A percentile compares a stretch with the other conserved stretches of the same genome.
These are phyloP conservation scores for Sinosuthora webbiana DNA, from an alignment of 2,113 vertebrate genomes.

Conservation along the genomic window DNA sequence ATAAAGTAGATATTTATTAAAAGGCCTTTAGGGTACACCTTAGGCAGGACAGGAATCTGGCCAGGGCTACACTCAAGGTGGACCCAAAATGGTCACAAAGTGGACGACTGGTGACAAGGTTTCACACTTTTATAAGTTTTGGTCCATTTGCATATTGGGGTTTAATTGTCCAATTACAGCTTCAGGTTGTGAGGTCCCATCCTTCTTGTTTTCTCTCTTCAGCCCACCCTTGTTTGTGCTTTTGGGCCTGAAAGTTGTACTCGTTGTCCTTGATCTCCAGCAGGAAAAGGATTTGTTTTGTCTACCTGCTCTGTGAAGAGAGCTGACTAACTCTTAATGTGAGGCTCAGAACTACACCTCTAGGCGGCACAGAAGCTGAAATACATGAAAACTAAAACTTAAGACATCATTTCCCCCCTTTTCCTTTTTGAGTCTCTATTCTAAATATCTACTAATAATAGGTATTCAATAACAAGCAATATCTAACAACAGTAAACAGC, in stretches of 20 bases:
- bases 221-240: not conserved
- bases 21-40: not conserved
- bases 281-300: not conserved
- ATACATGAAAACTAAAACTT: not conserved
- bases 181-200: not conserved
- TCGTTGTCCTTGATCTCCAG: not conserved
- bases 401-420: not conserved
- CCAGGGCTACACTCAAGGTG: not conserved
- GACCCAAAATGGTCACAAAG: not conserved
- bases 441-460: not conserved
- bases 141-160: not conserved
- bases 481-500: not conserved
- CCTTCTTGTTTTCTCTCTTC: not conserved
- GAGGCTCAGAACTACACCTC: not conserved
- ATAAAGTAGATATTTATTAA: not conserved
- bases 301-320: not conserved
- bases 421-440: not conserved
- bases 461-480: not conserved
- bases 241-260: not conserved
- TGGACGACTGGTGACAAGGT: rapidly evolving
- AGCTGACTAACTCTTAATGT: not conserved
- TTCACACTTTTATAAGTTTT: not conserved
- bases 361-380: not conserved
- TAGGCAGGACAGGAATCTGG: not conserved
- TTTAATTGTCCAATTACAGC: not conserved